phyloP scores from a whole-genome alignment of 2,888 invertebrate genomes.

The Drosophila anceps region DNA sequence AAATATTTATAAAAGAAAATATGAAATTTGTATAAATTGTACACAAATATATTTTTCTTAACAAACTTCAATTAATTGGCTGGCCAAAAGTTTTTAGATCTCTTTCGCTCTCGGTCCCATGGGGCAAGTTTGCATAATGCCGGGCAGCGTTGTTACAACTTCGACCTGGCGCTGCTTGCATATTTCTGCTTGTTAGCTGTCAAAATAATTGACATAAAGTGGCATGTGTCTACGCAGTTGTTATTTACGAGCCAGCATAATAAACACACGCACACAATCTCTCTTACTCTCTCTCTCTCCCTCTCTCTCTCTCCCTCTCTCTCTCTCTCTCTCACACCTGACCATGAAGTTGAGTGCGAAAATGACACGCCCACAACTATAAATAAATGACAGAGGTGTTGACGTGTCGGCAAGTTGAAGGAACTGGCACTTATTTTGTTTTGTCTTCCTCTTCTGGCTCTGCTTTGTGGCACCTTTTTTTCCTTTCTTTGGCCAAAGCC shows the following conservation, averaged over 20 bases:
- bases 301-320: background rate
- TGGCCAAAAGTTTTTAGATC: background rate
- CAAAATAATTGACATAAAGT: slow-evolving; percentile 80
- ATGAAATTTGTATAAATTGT: background rate
- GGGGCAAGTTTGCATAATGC: slow-evolving; percentile 15
- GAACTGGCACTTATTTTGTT: slow-evolving; percentile 11
- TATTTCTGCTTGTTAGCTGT: slow-evolving; percentile 76
- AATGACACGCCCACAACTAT: slow-evolving; percentile 60
- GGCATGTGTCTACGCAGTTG: slow-evolving; percentile 71
- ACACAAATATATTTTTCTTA: background rate
- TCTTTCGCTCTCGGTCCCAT: background rate
- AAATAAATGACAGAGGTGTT: slow-evolving; percentile 69
- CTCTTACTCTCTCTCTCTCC: background rate
- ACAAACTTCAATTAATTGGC: slow-evolving; percentile 10
- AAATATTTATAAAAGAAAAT: background rate
- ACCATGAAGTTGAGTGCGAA: background rate
- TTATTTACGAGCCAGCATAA: slow-evolving; percentile 68
- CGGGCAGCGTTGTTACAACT: slow-evolving; percentile 56
- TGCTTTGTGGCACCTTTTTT: slow-evolving; percentile 37
- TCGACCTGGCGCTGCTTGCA: slow-evolving; percentile 52
- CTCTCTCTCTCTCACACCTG: background rate
- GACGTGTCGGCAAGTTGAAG: slow-evolving; percentile 35
- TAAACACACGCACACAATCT: slow-evolving; percentile 25
- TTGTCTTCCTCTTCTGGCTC: background rate
- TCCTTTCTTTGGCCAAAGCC: slow-evolving; percentile 6